Percentiles rank a stretch among this genome's conserved stretches.
These are phyloP conservation scores for Scomber japonicus DNA, from an alignment of 2,113 vertebrate species.

Conservation along the genomic window DNA sequence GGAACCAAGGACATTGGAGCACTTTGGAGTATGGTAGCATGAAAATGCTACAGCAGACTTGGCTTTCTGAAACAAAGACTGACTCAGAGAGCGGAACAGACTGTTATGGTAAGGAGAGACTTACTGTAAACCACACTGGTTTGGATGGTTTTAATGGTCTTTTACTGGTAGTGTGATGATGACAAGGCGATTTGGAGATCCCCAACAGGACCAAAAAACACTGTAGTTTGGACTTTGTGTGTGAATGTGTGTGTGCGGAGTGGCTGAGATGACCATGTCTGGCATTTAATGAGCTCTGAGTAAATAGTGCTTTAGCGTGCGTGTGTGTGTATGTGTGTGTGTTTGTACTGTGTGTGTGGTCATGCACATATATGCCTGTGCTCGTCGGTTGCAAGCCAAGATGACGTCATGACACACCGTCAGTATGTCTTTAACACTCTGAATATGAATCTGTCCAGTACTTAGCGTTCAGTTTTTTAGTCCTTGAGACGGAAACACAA, in stretches of 20 bases:
- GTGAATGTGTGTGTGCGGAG: constrained; percentile 56
- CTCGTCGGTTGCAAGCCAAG: constrained; percentile 34
- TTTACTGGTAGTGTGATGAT: constrained; percentile 71
- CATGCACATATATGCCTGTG: constrained; percentile 33
- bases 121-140: constrained; percentile 76
- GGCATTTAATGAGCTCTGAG: constrained; percentile 72
- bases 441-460: constrained; percentile 74
- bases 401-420: constrained; percentile 44
- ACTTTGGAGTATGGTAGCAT: constrained; percentile 69
- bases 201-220: constrained; percentile 84
- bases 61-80: constrained; percentile 53
- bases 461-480: constrained; percentile 56
- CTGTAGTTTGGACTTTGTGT: constrained; percentile 74
- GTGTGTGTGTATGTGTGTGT: constrained; percentile 16
- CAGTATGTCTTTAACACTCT: constrained; percentile 52
- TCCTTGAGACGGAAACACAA: constrained; percentile 52
- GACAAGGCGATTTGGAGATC: constrained; percentile 61
- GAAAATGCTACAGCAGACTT: constrained; percentile 29
- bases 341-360: constrained; percentile 27
- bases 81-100: constrained; percentile 44
- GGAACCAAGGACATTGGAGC: constrained; percentile 65
- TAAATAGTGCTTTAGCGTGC: constrained; percentile 69
- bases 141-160: constrained; percentile 74
- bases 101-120: constrained; percentile 44
- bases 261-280: constrained; percentile 45